Conservation (phyloP, 1,140 invertebrate species). For the Halictus rubicundus region DNA sequence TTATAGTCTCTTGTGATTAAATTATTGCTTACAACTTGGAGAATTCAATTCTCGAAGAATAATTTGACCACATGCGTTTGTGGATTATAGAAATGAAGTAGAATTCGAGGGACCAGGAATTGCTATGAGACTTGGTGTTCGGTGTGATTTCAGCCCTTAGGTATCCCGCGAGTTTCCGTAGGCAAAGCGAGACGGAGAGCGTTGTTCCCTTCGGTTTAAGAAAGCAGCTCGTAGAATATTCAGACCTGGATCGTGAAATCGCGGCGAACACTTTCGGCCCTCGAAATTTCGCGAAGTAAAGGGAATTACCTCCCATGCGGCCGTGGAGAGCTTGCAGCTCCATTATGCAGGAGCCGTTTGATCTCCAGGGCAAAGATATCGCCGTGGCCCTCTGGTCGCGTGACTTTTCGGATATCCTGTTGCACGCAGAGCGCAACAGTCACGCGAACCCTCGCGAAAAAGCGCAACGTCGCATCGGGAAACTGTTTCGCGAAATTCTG, state of each 20-base stretch:
- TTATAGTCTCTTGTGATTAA: too few species aligned
- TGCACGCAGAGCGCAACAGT: not conserved
- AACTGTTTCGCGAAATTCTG: too few species aligned
- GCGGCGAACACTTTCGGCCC: not conserved
- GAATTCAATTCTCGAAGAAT: too few species aligned
- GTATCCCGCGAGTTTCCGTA: not conserved
- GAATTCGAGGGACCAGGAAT: too few species aligned
- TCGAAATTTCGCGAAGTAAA: not conserved
- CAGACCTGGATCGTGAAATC: not conserved
- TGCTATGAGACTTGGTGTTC: too few species aligned
- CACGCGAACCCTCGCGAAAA: not conserved
- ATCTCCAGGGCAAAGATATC: conserved; percentile 15
- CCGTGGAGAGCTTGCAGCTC: not conserved
- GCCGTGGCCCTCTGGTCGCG: conserved; percentile 6
- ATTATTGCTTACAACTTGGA: too few species aligned
- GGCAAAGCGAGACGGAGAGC: not conserved
- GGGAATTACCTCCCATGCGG: conserved; percentile 8
- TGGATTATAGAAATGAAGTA: too few species aligned
- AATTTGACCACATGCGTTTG: too few species aligned
- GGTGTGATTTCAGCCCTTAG: too few species aligned
- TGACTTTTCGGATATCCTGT: conserved; percentile 6
- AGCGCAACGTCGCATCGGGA: not conserved
- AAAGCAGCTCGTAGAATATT: not conserved
- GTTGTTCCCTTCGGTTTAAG: not conserved
- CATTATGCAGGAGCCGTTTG: conserved; percentile 12